phyloP scores from a whole-genome alignment of 2,888 invertebrate genomes.

The Drosophila helvetica region DNA sequence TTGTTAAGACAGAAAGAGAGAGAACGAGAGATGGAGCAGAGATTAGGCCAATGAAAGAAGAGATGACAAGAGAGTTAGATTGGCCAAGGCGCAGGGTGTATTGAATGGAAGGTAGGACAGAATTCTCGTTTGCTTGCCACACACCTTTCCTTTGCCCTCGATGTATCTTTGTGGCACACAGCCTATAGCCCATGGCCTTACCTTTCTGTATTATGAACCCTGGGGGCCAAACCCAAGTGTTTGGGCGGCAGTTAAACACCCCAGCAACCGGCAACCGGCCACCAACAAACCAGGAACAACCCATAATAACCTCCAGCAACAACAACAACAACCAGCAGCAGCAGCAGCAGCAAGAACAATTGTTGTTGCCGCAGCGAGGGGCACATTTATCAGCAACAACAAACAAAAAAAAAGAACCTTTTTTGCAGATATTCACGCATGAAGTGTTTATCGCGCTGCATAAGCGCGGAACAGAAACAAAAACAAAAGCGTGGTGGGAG shows the following conservation, averaged over 20 bases:
- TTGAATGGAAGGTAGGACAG: background rate
- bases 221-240: conserved; percentile 17
- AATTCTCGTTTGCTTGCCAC: background rate
- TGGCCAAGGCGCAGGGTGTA: background rate
- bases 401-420: conserved; percentile 44
- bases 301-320: conserved; percentile 2
- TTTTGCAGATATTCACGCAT: conserved; percentile 79
- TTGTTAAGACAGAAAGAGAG: conserved; percentile 38
- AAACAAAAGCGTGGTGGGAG: background rate
- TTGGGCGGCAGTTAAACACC: conserved; percentile 63
- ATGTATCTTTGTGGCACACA: too few species aligned
- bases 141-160: background rate
- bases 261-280: conserved; percentile 39
- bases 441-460: conserved; percentile 79
- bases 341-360: conserved; percentile 26
- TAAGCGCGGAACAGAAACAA: conserved; percentile 47
- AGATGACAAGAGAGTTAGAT: background rate
- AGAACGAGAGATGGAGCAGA: conserved; percentile 13
- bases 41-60: background rate
- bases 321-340: conserved; percentile 16
- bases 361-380: conserved; percentile 36
- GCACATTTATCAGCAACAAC: conserved; percentile 60
- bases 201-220: background rate
- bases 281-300: conserved; percentile 21
- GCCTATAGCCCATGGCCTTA: background rate